These are phyloP conservation scores for Psophia crepitans DNA, from an alignment of 2,113 vertebrate species.

Conservation along the genomic window DNA sequence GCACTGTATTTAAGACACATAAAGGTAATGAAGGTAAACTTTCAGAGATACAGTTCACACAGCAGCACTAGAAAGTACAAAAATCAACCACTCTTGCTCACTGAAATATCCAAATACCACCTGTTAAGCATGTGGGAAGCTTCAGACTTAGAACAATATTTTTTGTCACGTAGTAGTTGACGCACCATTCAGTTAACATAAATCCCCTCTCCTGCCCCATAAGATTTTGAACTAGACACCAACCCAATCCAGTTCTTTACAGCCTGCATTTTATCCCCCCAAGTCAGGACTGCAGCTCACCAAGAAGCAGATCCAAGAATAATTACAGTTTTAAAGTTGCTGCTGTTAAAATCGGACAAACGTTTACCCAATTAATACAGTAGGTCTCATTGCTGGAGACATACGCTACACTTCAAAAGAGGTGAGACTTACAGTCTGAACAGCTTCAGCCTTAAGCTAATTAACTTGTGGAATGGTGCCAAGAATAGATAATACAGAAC, in stretches of 20 bases:
- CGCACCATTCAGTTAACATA: background rate
- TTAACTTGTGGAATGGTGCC: background rate
- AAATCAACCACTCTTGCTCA: background rate
- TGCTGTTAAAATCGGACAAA: background rate
- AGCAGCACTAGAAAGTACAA: background rate
- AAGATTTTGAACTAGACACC: background rate
- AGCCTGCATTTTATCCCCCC: background rate
- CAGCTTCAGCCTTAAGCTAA: conserved; percentile 26
- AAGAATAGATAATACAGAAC: background rate
- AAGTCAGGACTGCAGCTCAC: background rate
- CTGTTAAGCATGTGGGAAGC: background rate
- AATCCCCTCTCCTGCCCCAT: background rate
- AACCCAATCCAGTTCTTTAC: background rate
- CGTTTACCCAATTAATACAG: background rate
- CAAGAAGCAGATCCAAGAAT: background rate
- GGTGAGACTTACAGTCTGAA: background rate
- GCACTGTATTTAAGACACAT: background rate
- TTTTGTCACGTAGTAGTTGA: background rate
- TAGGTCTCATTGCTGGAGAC: background rate
- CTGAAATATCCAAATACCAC: background rate
- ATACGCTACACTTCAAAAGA: background rate
- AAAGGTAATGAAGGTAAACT: background rate
- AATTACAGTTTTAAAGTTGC: background rate
- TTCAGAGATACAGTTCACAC: background rate
- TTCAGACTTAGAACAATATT: background rate